Base-by-base conservation (phyloP, 2,113 vertebrate species). In the Tragulus kanchil region DNA sequence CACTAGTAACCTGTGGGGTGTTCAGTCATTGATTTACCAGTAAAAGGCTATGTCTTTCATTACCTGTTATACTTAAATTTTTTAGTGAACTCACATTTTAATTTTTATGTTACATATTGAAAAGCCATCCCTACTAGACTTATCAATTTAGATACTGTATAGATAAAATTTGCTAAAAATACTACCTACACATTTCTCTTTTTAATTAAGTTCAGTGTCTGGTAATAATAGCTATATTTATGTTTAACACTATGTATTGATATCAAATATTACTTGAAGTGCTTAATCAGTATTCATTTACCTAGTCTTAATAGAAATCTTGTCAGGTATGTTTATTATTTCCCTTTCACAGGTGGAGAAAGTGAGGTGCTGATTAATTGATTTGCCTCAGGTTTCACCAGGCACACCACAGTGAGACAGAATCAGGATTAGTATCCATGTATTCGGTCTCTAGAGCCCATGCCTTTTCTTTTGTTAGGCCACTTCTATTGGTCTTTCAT, bases 1-100 rank as follows among this genome's bases (percentile, higher is more conserved):
- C 81, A 92, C 56, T 79, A 48, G 64, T 88, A 62, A 85, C 56
- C 42, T 73, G 25, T 65, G 12, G 50, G 8, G 4, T 93, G 89
- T 90, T 95, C 28, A 96, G 2, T 96, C 77, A 93, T 12, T 96
- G 92, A 93, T 81, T 58, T 64, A 64, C 17, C 58, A 89, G 64
- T 42, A 90, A 96, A 96, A 96, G 56, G 17, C 17, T 75, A 6
- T 5, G 50, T 77, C 65, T 94, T 94, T 71, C 90, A 88, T 97
- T 96, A 88, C 50, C 56, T 93, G 87, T 94, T 61, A 73, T 45
- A 67, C 79, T 84, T 90, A 87, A 45, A 94, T 2, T 26, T 95
- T 92, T 92, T 52, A 67, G 56, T 90, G 45, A 1, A 86, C 71
- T 93, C 73, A 87, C 36, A 65, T 81, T 94, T 96, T n/a, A 97